Evolutionary conservation across 2,888 invertebrate species (phyloP), one percentile per base, ranked within the genome.

Genomic region (Hirtodrosophila confusa): DNA sequence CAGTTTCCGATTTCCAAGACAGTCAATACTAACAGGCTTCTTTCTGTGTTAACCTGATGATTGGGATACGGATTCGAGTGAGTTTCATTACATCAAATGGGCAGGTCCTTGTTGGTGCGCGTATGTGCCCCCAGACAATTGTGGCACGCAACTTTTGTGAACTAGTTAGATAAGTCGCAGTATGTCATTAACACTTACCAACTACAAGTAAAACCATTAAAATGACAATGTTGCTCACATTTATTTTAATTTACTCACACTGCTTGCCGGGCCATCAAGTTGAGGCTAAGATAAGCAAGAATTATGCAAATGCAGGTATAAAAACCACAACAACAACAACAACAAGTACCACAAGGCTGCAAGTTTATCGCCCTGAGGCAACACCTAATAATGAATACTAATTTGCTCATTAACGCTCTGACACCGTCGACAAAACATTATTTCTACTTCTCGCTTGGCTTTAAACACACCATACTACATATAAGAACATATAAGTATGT

Each of bases 321-420:
- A 50, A 56, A 65, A 55, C 3, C 8, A 9, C 7, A 31, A 31
- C 4, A 31, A 31, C 7, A 31, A 43, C 31, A 41, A 48, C 48
- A 40, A 17, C 17, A 60, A 51, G 43, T 39, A 47, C 17, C 40
- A 29, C 17, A 7, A 40, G 45, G 12, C 23, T 6, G 10, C 58
- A 37, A 11, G 24, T 35, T 60, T 60, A 57, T 53, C 61, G 37
- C 62, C 64, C 55, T 50, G 65, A 67, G 69, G 68, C 65, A 61
- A 65, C 80, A 88, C 79, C 78, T 77, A 71, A 79, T 87, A 85
- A 87, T 89, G 86, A 86, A 88, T 90, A 80, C 86, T 84, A 87
- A 89, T 89, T 78, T 72, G 73, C 74, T 82, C 80, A 89, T 88
- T 85, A 85, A 78, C 69, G 61, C 65, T 54, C 66, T 72, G 72